phyloP scores from a whole-genome alignment of 2,113 vertebrate species.

The Brachionichthys hirsutus region DNA sequence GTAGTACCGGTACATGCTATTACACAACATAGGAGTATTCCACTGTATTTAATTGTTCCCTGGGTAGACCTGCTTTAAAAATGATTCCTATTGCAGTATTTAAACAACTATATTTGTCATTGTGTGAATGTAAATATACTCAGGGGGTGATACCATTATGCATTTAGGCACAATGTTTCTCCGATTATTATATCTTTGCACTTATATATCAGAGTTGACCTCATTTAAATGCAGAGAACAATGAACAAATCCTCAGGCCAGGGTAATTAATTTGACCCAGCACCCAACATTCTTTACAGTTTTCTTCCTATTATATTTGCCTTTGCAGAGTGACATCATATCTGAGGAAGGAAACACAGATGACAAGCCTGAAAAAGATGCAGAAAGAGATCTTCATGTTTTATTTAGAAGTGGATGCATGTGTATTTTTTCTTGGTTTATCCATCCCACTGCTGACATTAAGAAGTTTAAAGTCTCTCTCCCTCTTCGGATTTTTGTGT shows the following conservation, averaged over 20 bases:
- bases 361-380: constrained; percentile 20
- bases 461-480: constrained; percentile 47
- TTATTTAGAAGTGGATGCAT: constrained; percentile 20
- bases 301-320: constrained; percentile 47
- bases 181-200: constrained; percentile 16
- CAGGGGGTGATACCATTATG: constrained; percentile 17
- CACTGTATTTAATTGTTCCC: constrained; percentile 11
- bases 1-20: constrained; percentile 3
- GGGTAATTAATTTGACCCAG: background rate
- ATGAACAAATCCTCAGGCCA: background rate
- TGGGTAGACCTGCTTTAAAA: constrained; percentile 9
- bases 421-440: constrained; percentile 19
- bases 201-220: constrained; percentile 10
- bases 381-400: constrained; percentile 7
- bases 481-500: constrained; percentile 22
- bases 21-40: constrained; percentile 6
- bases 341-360: constrained; percentile 26
- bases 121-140: constrained; percentile 14
- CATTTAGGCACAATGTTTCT: constrained; percentile 25
- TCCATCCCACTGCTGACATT: constrained; percentile 34
- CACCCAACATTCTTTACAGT: constrained; percentile 39
- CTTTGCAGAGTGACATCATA: constrained; percentile 46
- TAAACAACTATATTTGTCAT: too few relatives aligned
- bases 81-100: constrained; percentile 7
- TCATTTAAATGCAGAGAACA: background rate